Evolutionary conservation across 2,888 invertebrate genomes (phyloP).

Genomic region (Octodonta nipae): DNA sequence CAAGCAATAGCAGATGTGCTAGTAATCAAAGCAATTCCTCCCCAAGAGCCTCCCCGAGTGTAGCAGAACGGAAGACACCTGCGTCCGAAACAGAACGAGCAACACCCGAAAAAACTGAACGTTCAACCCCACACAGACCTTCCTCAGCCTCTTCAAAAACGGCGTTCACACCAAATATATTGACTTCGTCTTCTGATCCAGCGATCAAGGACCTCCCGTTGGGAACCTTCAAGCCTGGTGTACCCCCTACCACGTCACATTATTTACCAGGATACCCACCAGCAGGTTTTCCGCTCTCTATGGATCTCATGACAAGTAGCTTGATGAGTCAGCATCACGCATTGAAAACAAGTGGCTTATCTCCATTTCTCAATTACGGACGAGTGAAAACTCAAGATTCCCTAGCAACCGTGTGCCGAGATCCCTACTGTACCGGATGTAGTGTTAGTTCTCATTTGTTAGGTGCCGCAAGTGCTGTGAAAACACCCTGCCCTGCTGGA

Average conservation of each 20-base stretch:
- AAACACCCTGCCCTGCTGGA: slow-evolving; percentile 62
- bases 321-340: slow-evolving; percentile 65
- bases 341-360: slow-evolving; percentile 56
- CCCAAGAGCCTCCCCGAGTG: slow-evolving; percentile 45
- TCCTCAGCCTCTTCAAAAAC: slow-evolving; percentile 43
- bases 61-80: slow-evolving; percentile 46
- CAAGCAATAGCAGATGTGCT: slow-evolving; percentile 47
- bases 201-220: slow-evolving; percentile 50
- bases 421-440: slow-evolving; percentile 86
- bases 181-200: slow-evolving; percentile 52
- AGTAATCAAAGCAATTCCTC: slow-evolving; percentile 69
- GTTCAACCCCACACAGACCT: slow-evolving; percentile 34
- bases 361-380: slow-evolving; percentile 76
- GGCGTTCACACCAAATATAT: slow-evolving; percentile 45
- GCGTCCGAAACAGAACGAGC: slow-evolving; percentile 32
- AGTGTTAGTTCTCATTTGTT: slow-evolving; percentile 70
- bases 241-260: slow-evolving; percentile 38
- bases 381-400: slow-evolving; percentile 64
- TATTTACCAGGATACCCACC: slow-evolving; percentile 50
- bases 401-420: slow-evolving; percentile 72
- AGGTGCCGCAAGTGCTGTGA: slow-evolving; percentile 26
- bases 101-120: slow-evolving; percentile 25
- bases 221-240: slow-evolving; percentile 50
- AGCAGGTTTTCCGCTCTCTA: slow-evolving; percentile 50
- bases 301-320: slow-evolving; percentile 66